Evolutionary conservation across 2,888 invertebrate species (phyloP).

Genomic region (Andricus quercusramuli): DNA sequence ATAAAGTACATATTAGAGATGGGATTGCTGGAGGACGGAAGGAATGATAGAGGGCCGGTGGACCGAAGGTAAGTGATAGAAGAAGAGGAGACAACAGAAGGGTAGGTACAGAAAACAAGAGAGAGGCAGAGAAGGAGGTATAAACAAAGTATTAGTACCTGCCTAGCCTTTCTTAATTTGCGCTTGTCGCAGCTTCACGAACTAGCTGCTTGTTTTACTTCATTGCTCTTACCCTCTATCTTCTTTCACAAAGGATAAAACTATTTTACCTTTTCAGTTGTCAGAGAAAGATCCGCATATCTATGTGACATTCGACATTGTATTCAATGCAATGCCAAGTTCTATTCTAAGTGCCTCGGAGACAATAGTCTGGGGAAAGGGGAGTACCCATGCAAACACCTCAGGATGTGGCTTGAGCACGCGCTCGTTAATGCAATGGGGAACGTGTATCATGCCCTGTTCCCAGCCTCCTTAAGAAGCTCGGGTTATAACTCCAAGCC

Average conservation of each 20-base stretch:
- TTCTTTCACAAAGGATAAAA: neutral
- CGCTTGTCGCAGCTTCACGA: no score
- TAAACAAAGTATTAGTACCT: neutral
- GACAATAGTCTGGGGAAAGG: constrained; percentile 5
- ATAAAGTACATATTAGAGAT: no score
- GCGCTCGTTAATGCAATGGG: constrained; percentile 31
- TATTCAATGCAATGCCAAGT: constrained; percentile 19
- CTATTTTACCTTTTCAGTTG: constrained; percentile 16
- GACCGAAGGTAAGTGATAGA: no score
- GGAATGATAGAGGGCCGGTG: no score
- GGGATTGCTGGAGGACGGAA: no score
- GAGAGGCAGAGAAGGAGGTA: no score
- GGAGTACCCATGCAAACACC: constrained; percentile 30
- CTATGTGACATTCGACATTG: neutral
- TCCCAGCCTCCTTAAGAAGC: constrained; percentile 28
- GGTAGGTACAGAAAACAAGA: no score
- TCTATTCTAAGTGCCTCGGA: constrained; percentile 5
- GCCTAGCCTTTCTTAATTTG: neutral
- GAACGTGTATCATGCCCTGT: constrained; percentile 9
- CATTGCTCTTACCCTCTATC: no score
- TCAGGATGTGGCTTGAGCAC: constrained; percentile 4
- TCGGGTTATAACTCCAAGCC: constrained; percentile 23
- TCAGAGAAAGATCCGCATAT: neutral
- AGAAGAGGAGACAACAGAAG: no score
- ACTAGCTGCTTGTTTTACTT: no score